A percentile compares a stretch with the other conserved stretches of the same genome.
Conservation (phyloP, 2,888 invertebrate genomes). For the Tenthredo livida region DNA sequence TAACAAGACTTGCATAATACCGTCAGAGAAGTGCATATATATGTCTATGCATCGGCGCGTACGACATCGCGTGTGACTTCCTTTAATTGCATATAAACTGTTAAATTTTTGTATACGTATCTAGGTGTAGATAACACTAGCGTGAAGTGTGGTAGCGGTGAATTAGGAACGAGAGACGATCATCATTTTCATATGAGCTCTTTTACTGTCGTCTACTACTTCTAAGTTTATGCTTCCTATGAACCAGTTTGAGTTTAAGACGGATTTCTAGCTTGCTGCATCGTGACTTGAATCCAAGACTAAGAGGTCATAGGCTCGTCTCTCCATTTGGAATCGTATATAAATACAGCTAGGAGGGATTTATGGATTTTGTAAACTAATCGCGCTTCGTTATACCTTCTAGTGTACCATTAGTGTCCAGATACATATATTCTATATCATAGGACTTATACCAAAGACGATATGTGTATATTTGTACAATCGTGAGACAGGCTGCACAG, state of each 20-base stretch:
- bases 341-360: slow-evolving; percentile 27
- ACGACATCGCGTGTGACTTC: neutral
- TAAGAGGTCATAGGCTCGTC: slow-evolving; percentile 8
- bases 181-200: slow-evolving; percentile 16
- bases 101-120: neutral
- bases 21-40: neutral
- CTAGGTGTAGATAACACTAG: neutral
- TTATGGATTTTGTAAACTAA: slow-evolving; percentile 2
- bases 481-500: neutral
- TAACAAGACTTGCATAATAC: neutral
- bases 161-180: neutral
- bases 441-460: neutral
- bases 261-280: neutral
- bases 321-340: slow-evolving; percentile 32
- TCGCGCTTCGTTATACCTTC: neutral
- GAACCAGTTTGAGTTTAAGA: neutral
- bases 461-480: slow-evolving; percentile 13
- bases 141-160: neutral
- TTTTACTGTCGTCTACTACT: neutral
- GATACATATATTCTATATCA: neutral
- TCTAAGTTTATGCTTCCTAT: slow-evolving; percentile 37
- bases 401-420: neutral
- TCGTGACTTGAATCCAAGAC: slow-evolving; percentile 21
- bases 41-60: neutral
- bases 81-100: neutral